Percentiles rank a stretch among this genome's conserved stretches.
Conservation (phyloP, 1,140 invertebrate species). For the Steinernema feltiae region DNA sequence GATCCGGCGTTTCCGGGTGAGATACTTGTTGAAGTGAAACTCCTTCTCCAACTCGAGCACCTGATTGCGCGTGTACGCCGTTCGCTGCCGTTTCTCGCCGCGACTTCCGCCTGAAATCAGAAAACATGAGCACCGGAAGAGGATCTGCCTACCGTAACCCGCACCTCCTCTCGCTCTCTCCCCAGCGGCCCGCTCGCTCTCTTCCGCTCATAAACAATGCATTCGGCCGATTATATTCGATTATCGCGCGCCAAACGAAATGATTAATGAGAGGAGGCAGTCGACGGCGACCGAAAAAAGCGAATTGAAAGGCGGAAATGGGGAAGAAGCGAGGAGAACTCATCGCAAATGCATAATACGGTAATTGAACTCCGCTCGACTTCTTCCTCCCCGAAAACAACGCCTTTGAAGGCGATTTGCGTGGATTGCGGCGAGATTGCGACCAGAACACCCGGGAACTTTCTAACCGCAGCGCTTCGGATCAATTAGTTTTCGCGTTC, state of each 20-base stretch:
- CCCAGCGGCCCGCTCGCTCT: neutral
- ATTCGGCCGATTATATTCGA: slow-evolving; percentile 14
- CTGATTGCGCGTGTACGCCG: slow-evolving; percentile 89
- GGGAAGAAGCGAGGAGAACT: neutral
- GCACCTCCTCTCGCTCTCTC: neutral
- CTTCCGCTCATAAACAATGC: slow-evolving; percentile 15
- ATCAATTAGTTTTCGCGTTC: neutral
- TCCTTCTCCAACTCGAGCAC: slow-evolving; percentile 92
- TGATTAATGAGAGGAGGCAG: neutral
- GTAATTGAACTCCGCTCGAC: too few relatives aligned
- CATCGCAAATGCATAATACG: slow-evolving; percentile 6
- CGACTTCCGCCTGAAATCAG: slow-evolving; percentile 34
- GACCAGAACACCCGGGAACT: too few relatives aligned
- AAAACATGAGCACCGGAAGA: neutral
- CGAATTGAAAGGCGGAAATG: neutral
- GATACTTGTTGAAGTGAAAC: slow-evolving; percentile 83
- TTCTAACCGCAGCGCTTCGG: neutral
- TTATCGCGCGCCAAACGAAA: slow-evolving; percentile 3
- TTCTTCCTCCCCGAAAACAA: too few relatives aligned
- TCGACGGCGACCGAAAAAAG: neutral
- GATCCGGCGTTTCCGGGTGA: slow-evolving; percentile 70
- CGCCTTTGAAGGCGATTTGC: too few relatives aligned
- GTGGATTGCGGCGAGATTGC: too few relatives aligned
- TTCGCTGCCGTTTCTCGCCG: slow-evolving; percentile 74
- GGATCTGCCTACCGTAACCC: neutral